A percentile compares a stretch with the other conserved stretches of the same genome.
phyloP scores from a whole-genome alignment of 1,140 invertebrate species.

The Dufourea novaeangliae region DNA sequence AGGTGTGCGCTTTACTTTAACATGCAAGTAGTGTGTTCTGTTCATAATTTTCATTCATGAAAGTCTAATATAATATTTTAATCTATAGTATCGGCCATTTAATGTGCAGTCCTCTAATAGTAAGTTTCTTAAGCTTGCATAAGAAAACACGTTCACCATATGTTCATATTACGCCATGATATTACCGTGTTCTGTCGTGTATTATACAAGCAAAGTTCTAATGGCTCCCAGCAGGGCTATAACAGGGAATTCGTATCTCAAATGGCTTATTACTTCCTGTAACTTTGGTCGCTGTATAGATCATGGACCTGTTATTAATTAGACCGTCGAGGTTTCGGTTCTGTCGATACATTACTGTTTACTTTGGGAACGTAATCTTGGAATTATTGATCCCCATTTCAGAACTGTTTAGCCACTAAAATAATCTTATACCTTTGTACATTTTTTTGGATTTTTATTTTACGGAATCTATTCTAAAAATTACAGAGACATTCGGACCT shows the following conservation, averaged over 20 bases:
- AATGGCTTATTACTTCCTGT: conserved; percentile 8
- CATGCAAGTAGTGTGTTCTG: too few species aligned
- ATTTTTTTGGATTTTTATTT: too few species aligned
- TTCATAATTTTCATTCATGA: neutral
- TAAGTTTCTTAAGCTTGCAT: neutral
- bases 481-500: too few species aligned
- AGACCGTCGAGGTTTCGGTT: conserved; percentile 11
- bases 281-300: conserved; percentile 12
- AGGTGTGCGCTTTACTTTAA: too few species aligned
- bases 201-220: conserved; percentile 40
- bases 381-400: neutral
- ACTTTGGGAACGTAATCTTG: neutral
- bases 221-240: conserved; percentile 38
- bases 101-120: neutral
- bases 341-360: conserved; percentile 13
- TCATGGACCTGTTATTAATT: conserved; percentile 38
- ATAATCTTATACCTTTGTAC: neutral
- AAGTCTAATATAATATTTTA: neutral
- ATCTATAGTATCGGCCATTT: neutral
- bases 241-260: conserved; percentile 29
- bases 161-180: conserved; percentile 1
- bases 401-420: too few species aligned
- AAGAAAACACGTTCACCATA: conserved; percentile 14
- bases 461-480: too few species aligned
- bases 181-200: conserved; percentile 11